Evolutionary conservation across 1,140 invertebrate species (phyloP).

Genomic region (Aphelenchoides besseyi): DNA sequence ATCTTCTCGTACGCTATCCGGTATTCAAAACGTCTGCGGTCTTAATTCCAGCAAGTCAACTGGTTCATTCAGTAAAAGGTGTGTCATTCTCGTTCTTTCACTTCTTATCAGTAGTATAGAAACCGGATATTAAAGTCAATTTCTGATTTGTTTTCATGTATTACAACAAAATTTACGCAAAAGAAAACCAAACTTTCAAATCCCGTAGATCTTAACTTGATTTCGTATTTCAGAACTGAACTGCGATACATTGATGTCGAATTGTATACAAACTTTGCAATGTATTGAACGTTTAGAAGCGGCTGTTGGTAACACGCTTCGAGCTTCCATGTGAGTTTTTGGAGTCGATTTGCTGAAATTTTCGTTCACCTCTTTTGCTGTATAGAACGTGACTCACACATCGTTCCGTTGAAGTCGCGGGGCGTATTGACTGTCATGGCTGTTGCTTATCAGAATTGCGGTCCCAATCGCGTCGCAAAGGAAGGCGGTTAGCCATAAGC

Average conservation of each 20-base stretch:
- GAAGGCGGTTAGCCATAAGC: no score
- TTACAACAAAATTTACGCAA: conserved; percentile 8
- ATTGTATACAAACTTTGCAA: conserved; percentile 39
- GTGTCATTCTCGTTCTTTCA: not conserved
- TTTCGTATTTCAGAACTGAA: conserved; percentile 53
- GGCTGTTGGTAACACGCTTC: conserved; percentile 54
- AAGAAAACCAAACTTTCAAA: conserved; percentile 5
- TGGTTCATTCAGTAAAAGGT: conserved; percentile 58
- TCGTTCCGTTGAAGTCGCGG: no score
- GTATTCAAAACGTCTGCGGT: conserved; percentile 58
- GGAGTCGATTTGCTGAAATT: not conserved
- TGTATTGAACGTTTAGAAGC: conserved; percentile 52
- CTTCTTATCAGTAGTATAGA: conserved; percentile 1
- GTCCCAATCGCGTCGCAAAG: no score
- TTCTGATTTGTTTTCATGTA: conserved; percentile 10
- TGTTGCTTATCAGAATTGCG: not conserved
- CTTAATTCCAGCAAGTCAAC: conserved; percentile 54
- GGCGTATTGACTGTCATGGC: no score
- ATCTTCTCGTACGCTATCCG: conserved; percentile 50
- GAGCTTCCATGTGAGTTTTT: conserved; percentile 47
- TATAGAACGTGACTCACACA: not conserved
- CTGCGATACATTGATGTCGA: conserved; percentile 42
- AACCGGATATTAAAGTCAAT: not conserved
- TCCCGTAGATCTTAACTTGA: not conserved
- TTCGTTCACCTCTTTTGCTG: not conserved